These are phyloP conservation scores for Dyspetes luteomarginatus DNA, from an alignment of 2,888 invertebrate genomes.

Conservation along the genomic window DNA sequence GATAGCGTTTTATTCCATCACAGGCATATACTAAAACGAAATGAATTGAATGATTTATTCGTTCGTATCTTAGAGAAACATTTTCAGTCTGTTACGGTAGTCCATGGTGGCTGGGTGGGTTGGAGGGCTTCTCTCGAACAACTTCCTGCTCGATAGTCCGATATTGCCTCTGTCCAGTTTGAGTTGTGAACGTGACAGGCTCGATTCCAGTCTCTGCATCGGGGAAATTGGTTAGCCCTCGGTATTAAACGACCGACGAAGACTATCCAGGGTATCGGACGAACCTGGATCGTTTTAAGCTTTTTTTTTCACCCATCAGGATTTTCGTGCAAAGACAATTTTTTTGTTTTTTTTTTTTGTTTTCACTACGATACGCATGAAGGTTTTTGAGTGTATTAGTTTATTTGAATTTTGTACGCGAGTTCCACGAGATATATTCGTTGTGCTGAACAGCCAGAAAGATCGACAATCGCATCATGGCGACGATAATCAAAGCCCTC, in stretches of 20 bases:
- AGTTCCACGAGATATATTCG: not conserved
- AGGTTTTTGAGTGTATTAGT: not conserved
- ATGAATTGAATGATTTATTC: slow-evolving; percentile 67
- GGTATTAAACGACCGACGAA: not conserved
- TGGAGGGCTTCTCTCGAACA: slow-evolving; percentile 58
- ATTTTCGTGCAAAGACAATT: not conserved
- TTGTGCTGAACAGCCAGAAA: slow-evolving; percentile 26
- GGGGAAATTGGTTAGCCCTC: not conserved
- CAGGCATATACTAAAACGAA: slow-evolving; percentile 38
- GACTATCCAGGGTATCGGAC: not conserved
- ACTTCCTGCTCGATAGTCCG: not conserved
- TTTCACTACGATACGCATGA: not conserved
- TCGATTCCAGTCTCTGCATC: not conserved
- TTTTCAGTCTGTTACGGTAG: slow-evolving; percentile 73
- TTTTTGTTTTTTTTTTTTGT: no score
- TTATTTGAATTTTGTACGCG: not conserved
- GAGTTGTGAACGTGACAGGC: not conserved
- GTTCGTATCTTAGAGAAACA: slow-evolving; percentile 41
- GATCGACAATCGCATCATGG: slow-evolving; percentile 73
- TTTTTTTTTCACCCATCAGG: no score
- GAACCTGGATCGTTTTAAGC: no score
- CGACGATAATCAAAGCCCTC: slow-evolving; percentile 72
- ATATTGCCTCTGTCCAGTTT: not conserved
- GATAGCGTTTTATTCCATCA: slow-evolving; percentile 51
- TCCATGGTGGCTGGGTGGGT: slow-evolving; percentile 75